These are phyloP conservation scores for Rhinella marina DNA, from an alignment of 2,797 vertebrate genomes.

Conservation along the genomic window DNA sequence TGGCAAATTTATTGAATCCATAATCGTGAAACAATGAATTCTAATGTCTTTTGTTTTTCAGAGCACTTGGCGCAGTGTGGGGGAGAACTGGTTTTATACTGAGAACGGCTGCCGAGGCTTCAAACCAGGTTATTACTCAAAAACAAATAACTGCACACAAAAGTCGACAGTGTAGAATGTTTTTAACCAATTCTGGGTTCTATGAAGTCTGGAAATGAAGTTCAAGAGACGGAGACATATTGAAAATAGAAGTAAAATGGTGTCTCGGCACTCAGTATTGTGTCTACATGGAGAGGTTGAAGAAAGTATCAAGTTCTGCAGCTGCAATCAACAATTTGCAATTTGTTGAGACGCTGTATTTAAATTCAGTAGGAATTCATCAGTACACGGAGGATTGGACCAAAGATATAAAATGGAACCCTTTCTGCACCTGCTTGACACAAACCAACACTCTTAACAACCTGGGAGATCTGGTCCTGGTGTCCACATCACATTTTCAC, in stretches of 20 bases:
- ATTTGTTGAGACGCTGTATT: not conserved
- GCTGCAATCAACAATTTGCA: not conserved
- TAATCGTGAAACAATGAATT: conserved; percentile 76
- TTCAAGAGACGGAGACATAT: not conserved
- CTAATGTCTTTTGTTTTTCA: conserved; percentile 74
- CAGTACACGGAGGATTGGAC: not conserved
- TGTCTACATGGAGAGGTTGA: not conserved
- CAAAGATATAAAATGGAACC: not conserved
- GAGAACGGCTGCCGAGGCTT: conserved; percentile 18
- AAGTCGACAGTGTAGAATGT: not conserved
- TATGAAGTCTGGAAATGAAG: not conserved
- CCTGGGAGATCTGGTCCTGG: not conserved
- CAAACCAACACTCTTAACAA: not conserved
- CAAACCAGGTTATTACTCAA: conserved; percentile 42
- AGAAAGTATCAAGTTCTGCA: not conserved
- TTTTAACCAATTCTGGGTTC: conserved; percentile 35
- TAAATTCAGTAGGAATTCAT: not conserved
- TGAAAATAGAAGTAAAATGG: not conserved
- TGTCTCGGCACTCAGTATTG: not conserved
- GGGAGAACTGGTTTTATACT: conserved; percentile 70
- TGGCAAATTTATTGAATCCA: conserved; percentile 76
- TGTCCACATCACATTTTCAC: not conserved
- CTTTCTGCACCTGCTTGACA: not conserved
- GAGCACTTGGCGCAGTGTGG: conserved; percentile 65
- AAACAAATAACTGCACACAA: conserved; percentile 34